Base-by-base conservation (phyloP, 2,888 invertebrate genomes). In the Tenthredo notha region DNA sequence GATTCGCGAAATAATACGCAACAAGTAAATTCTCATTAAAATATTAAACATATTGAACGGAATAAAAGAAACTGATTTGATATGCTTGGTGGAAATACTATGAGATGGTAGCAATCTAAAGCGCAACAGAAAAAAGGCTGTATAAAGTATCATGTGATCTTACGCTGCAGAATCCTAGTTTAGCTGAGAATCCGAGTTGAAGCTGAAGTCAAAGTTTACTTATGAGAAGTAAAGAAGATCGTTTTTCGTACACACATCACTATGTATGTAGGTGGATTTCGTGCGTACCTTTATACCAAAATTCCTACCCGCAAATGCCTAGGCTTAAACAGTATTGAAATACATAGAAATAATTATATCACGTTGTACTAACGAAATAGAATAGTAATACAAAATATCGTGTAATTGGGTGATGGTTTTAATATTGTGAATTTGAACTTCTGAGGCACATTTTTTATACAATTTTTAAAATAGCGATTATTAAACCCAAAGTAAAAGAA, bases 281-380 rank as follows among this genome's bases (percentile, higher is more conserved):
- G 78, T 37, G 15, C 33, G 7, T 61, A 50, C 77, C 15, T 80
- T 12, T 29, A 47, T 18, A 75, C 12, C 15, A 6, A 54, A 80
- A 61, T 80, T 80, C 15, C 9, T 21, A 61, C 80, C 77, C 58
- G 80, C 80, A 80, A 21, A 80, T 21, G 40, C 80, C 61, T 21
- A 80, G 40, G 40, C 29, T 80, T 61, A 61, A n/a, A 80, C 40
- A 15, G 40, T 61, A 80, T 80, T 80, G 61, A 80, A 80, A 61
- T 80, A 61, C 58, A 61, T 80, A 58, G 80, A 80, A 80, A 80
- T 37, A 80, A 80, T 80, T 25, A 61, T 77, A 80, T 58, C 80
- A 80, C 80, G 58, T 61, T 77, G 77, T 40, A 80, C 83, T 37
- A 83, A 83, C 50, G 83, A 83, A 83, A 83, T 83, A 58, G 40